A percentile compares a stretch with the other conserved stretches of the same genome.
Conservation (phyloP, 2,797 vertebrate genomes). For the Neoniphon sammara region DNA sequence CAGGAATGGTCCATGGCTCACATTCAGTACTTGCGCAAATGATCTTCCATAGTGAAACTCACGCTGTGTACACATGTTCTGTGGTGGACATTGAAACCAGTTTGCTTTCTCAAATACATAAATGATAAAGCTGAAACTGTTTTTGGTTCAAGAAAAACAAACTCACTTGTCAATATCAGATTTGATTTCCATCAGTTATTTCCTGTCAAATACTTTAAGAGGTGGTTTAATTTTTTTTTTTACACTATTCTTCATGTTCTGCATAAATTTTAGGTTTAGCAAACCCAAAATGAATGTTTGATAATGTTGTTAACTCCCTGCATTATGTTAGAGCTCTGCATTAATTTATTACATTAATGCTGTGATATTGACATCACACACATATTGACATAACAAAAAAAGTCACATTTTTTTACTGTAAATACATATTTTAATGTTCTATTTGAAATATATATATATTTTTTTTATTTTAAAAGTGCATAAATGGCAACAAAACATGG, state of each 20-base stretch:
- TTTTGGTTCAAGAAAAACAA: not conserved
- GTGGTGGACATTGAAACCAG: constrained; percentile 2
- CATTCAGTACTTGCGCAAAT: constrained; percentile 16
- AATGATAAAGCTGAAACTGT: not conserved
- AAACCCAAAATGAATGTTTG: constrained; percentile 9
- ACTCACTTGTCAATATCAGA: not conserved
- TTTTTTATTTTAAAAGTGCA: not conserved
- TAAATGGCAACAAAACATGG: constrained; percentile 2
- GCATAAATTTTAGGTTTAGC: not conserved
- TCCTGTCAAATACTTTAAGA: not conserved
- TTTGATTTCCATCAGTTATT: not conserved
- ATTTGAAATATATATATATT: not conserved
- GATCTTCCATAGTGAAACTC: not conserved
- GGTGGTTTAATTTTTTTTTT: not conserved
- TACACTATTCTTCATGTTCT: constrained; percentile 17
- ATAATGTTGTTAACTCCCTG: not conserved
- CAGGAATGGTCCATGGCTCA: constrained; percentile 12
- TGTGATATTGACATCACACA: constrained; percentile 22
- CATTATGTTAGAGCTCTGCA: constrained; percentile 8
- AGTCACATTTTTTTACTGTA: constrained; percentile 25
- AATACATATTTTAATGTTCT: constrained; percentile 39
- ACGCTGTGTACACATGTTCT: constrained; percentile 14
- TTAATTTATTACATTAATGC: constrained; percentile 26
- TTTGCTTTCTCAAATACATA: not conserved
- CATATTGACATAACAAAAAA: not conserved